Percentiles rank a stretch among this genome's conserved stretches.
Conservation (phyloP, 2,113 vertebrate species). For the Ia io region DNA sequence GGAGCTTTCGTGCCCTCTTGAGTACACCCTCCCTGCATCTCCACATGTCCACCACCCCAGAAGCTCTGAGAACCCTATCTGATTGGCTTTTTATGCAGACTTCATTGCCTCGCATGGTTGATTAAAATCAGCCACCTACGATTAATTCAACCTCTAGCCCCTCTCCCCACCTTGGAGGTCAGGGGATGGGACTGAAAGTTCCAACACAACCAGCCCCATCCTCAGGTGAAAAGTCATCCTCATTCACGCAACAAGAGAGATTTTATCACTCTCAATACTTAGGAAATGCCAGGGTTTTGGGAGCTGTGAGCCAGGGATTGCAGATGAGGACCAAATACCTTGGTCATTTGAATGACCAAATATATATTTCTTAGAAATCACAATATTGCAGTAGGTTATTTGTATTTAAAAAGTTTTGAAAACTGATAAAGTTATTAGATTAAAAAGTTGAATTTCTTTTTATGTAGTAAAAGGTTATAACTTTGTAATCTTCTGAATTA, state of each 20-base stretch:
- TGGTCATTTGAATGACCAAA: neutral
- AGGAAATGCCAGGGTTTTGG: neutral
- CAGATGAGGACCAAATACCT: neutral
- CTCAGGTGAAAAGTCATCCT: neutral
- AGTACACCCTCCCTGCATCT: neutral
- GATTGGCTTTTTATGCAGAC: neutral
- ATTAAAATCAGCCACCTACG: neutral
- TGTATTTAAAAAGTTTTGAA: neutral
- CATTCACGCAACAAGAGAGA: neutral
- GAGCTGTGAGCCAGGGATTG: neutral
- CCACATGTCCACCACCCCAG: neutral
- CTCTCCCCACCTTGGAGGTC: too few relatives aligned
- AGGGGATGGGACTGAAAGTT: neutral
- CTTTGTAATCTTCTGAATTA: neutral
- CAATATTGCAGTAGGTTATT: neutral
- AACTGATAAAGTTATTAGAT: neutral
- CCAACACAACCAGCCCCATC: neutral
- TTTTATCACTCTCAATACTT: neutral
- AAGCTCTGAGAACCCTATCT: neutral
- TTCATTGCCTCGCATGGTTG: neutral
- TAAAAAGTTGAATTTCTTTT: conserved; percentile 3
- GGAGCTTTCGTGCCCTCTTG: too few relatives aligned
- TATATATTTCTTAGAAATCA: neutral
- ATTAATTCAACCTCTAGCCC: neutral
- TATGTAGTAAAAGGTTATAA: neutral